Percentiles rank a stretch among this genome's conserved stretches.
These are phyloP conservation scores for Pocillopora damicornis DNA, from an alignment of 64 coral and sea anemone species.

Conservation along the genomic window DNA sequence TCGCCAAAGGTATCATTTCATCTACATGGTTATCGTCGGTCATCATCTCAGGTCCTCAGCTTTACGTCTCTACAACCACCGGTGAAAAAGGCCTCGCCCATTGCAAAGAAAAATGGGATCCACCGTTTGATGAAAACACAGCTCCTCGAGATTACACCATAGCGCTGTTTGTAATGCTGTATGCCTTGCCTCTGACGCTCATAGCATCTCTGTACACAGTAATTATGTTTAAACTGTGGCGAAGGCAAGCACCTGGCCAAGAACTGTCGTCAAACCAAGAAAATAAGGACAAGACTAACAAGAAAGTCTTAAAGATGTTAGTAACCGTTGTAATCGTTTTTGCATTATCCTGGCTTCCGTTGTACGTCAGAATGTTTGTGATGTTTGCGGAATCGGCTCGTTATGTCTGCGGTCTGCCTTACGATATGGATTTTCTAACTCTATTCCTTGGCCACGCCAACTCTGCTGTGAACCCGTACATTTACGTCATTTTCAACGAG, in stretches of 20 bases:
- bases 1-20: conserved; percentile 25
- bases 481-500: conserved; percentile 76
- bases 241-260: conserved; percentile 41
- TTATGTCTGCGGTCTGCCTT: conserved; percentile 48
- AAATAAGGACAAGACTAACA: conserved; percentile 61
- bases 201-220: conserved; percentile 49
- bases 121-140: conserved; percentile 30
- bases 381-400: conserved; percentile 30
- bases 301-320: conserved; percentile 64
- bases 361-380: conserved; percentile 64
- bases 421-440: conserved; percentile 57
- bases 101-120: conserved; percentile 50
- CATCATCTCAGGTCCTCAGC: conserved; percentile 33
- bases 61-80: conserved; percentile 19
- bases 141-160: conserved; percentile 45
- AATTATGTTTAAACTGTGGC: conserved; percentile 55
- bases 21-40: conserved; percentile 28
- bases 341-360: conserved; percentile 55
- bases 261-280: conserved; percentile 25
- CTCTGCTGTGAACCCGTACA: conserved; percentile 48
- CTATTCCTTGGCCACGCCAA: conserved; percentile 56
- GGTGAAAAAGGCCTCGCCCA: conserved; percentile 7
- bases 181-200: conserved; percentile 39
- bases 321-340: conserved; percentile 61
- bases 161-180: conserved; percentile 36